A percentile compares a stretch with the other conserved stretches of the same genome.
Evolutionary conservation across 2,113 vertebrate genomes (phyloP).

Genomic region (Dermatemys mawii): DNA sequence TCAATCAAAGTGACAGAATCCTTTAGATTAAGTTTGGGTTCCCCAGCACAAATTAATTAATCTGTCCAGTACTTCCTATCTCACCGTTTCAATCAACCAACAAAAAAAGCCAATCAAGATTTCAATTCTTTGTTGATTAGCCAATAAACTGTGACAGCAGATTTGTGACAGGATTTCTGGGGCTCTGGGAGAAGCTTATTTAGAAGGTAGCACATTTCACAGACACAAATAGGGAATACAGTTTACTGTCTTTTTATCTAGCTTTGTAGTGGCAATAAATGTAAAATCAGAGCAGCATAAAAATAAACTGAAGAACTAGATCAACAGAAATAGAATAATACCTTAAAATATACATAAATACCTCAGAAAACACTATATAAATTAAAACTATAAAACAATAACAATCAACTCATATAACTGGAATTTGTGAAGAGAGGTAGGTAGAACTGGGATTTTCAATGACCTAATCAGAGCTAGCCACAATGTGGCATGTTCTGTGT

Average conservation of each 20-base stretch:
- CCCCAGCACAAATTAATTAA: slow-evolving; percentile 92
- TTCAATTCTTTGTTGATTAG: slow-evolving; percentile 92
- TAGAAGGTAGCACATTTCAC: slow-evolving; percentile 16
- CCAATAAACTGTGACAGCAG: slow-evolving; percentile 77
- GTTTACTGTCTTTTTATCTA: slow-evolving; percentile 8
- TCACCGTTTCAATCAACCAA: slow-evolving; percentile 88
- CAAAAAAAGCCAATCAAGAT: slow-evolving; percentile 93
- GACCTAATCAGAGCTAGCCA: background rate
- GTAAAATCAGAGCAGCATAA: background rate
- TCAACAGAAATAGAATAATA: background rate
- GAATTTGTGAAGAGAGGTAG: background rate
- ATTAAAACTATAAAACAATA: background rate
- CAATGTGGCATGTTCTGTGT: background rate
- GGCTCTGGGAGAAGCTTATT: slow-evolving; percentile 48
- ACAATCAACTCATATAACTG: background rate
- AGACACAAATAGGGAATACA: slow-evolving; percentile 16
- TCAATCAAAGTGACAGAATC: slow-evolving; percentile 90
- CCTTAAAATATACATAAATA: background rate
- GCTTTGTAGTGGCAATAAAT: background rate
- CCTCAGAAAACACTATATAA: background rate
- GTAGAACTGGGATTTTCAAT: background rate
- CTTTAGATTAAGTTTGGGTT: slow-evolving; percentile 86
- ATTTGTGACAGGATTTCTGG: slow-evolving; percentile 52
- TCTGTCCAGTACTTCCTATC: slow-evolving; percentile 89
- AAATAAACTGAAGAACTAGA: background rate